phyloP scores from a whole-genome alignment of 1,140 invertebrate species.

The Bombus pascuorum region DNA sequence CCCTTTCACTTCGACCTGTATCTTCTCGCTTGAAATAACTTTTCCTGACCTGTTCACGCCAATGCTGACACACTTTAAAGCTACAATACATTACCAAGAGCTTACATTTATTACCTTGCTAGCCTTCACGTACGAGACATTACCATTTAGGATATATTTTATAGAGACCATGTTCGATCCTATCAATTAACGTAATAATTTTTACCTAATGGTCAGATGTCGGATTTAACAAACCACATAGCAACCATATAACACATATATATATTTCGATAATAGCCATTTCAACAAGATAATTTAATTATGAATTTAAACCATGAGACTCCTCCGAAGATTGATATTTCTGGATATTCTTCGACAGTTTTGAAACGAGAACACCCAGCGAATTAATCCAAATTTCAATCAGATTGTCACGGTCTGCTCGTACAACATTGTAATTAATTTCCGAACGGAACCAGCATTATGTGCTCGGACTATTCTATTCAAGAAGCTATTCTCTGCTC shows the following conservation, averaged over 20 bases:
- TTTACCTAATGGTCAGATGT: neutral
- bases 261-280: neutral
- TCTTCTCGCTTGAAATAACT: neutral
- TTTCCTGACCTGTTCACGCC: conserved; percentile 18
- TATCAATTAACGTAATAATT: neutral
- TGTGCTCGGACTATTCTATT: conserved; percentile 47
- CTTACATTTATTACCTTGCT: conserved; percentile 17
- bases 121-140: neutral
- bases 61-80: conserved; percentile 2
- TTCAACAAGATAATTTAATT: neutral
- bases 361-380: neutral
- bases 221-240: neutral
- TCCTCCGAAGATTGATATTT: neutral
- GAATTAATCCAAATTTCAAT: conserved; percentile 22
- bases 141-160: neutral
- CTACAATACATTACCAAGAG: conserved; percentile 6
- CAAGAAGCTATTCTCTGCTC: conserved; percentile 41
- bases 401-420: neutral
- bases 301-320: neutral
- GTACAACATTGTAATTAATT: conserved; percentile 41
- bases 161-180: neutral
- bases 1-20: conserved; percentile 10
- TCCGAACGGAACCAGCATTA: conserved; percentile 29
- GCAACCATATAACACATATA: neutral
- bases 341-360: neutral